Conservation (phyloP, 2,888 invertebrate species). For the Ferdinandea cuprea region DNA sequence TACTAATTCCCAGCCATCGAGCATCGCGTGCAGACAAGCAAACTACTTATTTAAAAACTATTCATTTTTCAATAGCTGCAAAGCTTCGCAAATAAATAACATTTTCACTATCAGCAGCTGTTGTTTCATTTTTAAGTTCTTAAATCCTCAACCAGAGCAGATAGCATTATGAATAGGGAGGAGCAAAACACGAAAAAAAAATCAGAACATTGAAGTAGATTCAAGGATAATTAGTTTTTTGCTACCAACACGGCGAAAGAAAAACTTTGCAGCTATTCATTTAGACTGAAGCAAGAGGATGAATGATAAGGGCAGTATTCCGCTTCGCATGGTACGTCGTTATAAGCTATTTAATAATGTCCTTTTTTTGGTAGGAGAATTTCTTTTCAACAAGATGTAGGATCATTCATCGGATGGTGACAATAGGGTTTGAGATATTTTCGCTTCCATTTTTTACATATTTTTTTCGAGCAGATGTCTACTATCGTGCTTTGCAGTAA, state of each 20-base stretch:
- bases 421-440: background rate
- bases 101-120: slow-evolving; percentile 27
- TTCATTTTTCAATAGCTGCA: slow-evolving; percentile 16
- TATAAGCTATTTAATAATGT: background rate
- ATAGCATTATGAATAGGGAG: no score
- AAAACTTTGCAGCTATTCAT: slow-evolving; percentile 32
- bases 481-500: no score
- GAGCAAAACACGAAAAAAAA: no score
- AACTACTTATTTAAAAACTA: slow-evolving; percentile 16
- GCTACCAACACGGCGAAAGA: background rate
- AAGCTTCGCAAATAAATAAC: slow-evolving; percentile 31
- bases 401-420: slow-evolving; percentile 24
- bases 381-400: background rate
- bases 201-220: background rate
- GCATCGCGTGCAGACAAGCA: slow-evolving; percentile 32
- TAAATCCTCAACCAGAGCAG: slow-evolving; percentile 7
- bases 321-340: slow-evolving; percentile 9
- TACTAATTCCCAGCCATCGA: background rate
- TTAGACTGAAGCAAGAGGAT: slow-evolving; percentile 3
- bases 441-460: background rate
- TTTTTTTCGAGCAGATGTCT: background rate
- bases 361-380: background rate
- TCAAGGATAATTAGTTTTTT: slow-evolving; percentile 48
- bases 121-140: slow-evolving; percentile 19
- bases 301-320: slow-evolving; percentile 23